Percentiles rank a stretch among this genome's conserved stretches.
These are phyloP conservation scores for Etheostoma perlongum DNA, from an alignment of 2,797 vertebrate genomes.

Conservation along the genomic window DNA sequence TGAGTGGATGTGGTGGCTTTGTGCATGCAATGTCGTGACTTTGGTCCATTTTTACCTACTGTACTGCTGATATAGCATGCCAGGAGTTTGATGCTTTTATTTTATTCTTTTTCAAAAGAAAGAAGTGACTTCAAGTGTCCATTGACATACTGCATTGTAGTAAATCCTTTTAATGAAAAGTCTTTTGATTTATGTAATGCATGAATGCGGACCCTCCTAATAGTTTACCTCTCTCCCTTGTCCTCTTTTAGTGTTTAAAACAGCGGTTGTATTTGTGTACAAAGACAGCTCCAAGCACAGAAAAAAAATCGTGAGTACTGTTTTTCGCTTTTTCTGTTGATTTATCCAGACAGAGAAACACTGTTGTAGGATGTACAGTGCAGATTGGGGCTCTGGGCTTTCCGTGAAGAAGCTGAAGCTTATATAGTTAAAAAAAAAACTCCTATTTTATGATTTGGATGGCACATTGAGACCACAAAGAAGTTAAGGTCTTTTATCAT, in stretches of 20 bases:
- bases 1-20: constrained; percentile 27
- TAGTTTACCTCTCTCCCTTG: constrained; percentile 31
- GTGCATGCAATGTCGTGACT: constrained; percentile 23
- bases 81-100: not conserved
- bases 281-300: constrained; percentile 96
- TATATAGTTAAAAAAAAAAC: too few relatives aligned
- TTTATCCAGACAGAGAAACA: constrained; percentile 15
- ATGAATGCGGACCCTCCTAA: constrained; percentile 35
- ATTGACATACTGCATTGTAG: constrained; percentile 8
- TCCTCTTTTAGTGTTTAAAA: constrained; percentile 92
- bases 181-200: constrained; percentile 9
- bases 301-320: constrained; percentile 92
- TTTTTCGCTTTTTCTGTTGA: constrained; percentile 9
- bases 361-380: not conserved
- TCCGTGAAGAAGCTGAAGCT: not conserved
- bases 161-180: constrained; percentile 7
- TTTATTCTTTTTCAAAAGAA: constrained; percentile 1
- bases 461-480: constrained; percentile 14
- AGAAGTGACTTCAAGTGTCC: constrained; percentile 18
- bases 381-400: not conserved
- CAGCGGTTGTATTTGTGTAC: constrained; percentile 96
- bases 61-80: not conserved
- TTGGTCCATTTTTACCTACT: constrained; percentile 30
- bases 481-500: constrained; percentile 27
- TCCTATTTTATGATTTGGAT: constrained; percentile 3